Evolutionary conservation across 2,797 vertebrate genomes (phyloP).

Genomic region (Arctocebus calabarensis): DNA sequence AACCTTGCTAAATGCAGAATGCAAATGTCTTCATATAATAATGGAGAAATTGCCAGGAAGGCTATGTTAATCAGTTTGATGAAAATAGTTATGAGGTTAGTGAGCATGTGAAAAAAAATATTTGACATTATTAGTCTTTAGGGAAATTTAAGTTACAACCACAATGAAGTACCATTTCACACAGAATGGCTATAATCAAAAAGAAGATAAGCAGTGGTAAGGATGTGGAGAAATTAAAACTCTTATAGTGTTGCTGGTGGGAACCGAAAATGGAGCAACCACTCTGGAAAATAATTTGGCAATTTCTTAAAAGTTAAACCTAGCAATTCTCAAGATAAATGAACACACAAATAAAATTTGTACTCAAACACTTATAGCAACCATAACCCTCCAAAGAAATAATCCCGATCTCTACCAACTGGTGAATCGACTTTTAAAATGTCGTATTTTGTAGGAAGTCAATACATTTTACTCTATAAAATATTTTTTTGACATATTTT

Average conservation of each 20-base stretch:
- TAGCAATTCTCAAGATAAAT: background rate
- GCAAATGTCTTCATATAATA: too few relatives aligned
- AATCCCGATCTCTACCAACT: background rate
- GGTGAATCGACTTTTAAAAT: background rate
- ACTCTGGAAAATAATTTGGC: background rate
- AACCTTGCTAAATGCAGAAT: too few relatives aligned
- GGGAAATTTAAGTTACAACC: background rate
- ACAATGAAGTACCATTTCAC: background rate
- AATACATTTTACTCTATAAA: background rate
- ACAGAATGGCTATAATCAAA: background rate
- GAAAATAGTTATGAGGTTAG: background rate
- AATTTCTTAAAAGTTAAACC: constrained; percentile 13
- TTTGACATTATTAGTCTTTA: background rate
- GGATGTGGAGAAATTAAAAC: background rate
- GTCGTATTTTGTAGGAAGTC: background rate
- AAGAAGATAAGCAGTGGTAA: background rate
- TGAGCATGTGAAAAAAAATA: background rate
- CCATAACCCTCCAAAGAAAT: background rate
- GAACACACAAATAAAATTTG: background rate
- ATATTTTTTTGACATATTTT: background rate
- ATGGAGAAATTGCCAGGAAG: too few relatives aligned
- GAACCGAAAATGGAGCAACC: background rate
- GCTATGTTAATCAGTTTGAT: too few relatives aligned
- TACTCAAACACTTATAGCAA: background rate
- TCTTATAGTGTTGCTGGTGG: background rate